Conservation (phyloP, 2,797 vertebrate genomes). For the Sebastes vulpes region DNA sequence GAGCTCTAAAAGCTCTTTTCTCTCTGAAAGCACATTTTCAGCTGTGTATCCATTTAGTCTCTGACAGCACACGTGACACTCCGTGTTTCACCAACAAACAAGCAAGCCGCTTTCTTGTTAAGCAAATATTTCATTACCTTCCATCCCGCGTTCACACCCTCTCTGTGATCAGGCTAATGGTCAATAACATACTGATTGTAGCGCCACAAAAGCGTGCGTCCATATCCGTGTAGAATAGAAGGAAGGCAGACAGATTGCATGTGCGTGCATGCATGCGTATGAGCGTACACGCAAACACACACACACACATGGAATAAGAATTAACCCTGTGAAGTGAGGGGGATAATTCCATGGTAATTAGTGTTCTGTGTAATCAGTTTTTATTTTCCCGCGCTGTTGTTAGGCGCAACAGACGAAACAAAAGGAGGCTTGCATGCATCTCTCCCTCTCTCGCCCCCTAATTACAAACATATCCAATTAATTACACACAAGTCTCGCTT, state of each 20-base stretch:
- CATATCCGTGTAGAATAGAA: neutral
- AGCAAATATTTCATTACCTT: constrained; percentile 44
- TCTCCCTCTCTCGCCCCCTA: constrained; percentile 72
- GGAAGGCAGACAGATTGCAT: neutral
- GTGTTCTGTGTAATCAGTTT: constrained; percentile 85
- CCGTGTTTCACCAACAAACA: constrained; percentile 42
- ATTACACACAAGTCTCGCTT: constrained; percentile 80
- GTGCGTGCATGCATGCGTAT: neutral
- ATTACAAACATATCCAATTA: constrained; percentile 86
- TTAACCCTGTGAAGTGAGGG: constrained; percentile 81
- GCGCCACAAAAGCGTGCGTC: constrained; percentile 1
- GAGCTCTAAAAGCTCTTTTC: neutral
- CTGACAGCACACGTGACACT: neutral
- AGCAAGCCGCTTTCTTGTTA: neutral
- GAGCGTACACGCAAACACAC: neutral
- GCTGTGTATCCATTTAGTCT: neutral
- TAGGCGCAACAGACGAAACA: constrained; percentile 75
- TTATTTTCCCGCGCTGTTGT: constrained; percentile 76
- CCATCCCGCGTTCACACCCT: neutral
- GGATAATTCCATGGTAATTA: constrained; percentile 85
- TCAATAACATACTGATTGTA: constrained; percentile 29
- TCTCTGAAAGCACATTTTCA: neutral
- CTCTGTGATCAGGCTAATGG: constrained; percentile 28
- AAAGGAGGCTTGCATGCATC: constrained; percentile 68
- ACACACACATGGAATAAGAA: constrained; percentile 48